Evolutionary conservation across 2,113 vertebrate species (phyloP), one percentile per base, ranked within the genome.

Genomic region (Hippocampus zosterae): DNA sequence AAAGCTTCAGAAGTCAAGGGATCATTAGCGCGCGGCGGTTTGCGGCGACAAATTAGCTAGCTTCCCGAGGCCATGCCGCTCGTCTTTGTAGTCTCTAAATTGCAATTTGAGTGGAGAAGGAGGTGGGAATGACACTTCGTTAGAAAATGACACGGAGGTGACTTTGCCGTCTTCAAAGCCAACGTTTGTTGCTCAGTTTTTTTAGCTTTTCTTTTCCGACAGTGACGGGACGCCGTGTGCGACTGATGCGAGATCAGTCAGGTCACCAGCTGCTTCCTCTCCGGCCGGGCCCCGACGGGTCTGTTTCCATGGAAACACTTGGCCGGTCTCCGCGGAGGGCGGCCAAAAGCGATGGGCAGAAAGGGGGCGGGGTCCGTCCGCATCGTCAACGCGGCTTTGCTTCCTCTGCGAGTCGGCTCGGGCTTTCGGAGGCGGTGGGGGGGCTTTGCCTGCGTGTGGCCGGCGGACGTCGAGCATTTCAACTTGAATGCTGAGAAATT

Each of bases 251-350:
- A 85, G 81, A 87, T 87, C 77, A 85, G 82, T 86, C 76, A 70
- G 88, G 85, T 88, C 83, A 85, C 81, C 89, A 89, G 86, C 88
- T 86, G 89, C 74, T 78, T 86, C 74, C 71, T 81, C 74, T 87
- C 82, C 76, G 80, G 59, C 69, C 67, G 75, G 75, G 76, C 59
- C 78, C 29, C 84, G 85, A 84, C 81, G 82, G 75, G 78, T 81
- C 85, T 84, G 87, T 92, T 89, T 87, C 90, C 84, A 89, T 91
- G 88, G 87, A 66, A 87, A 91, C 89, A 64, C 71, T 61, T 69
- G 80, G 83, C 79, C 86, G 79, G 80, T 79, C 81, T 77, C 42
- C 66, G 59, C 52, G 53, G 77, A 79, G 71, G 29, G 18, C 2
- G 50, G 83, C 75, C 78, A 77, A 18, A 74, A 74, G 76, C 70